Conservation (phyloP, 2,888 invertebrate genomes). For the Caradrina clavipalpis region DNA sequence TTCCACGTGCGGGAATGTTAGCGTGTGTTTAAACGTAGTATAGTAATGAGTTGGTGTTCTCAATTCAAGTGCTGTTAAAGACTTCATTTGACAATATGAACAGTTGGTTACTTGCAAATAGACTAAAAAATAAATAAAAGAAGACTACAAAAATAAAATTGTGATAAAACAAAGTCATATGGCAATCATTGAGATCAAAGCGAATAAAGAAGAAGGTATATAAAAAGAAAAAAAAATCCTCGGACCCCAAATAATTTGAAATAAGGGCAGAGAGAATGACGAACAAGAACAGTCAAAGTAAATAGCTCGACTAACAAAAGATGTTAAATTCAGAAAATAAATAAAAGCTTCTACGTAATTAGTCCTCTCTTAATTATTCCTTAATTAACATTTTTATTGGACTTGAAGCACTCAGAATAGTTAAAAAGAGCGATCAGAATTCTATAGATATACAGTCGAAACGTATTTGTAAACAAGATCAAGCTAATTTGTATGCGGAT, state of each 20-base stretch:
- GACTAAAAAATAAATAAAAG: no score
- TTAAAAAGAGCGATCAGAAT: slow-evolving; percentile 41
- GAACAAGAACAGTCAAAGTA: slow-evolving; percentile 18
- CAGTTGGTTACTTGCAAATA: not conserved
- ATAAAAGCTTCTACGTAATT: slow-evolving; percentile 37
- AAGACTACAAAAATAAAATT: not conserved
- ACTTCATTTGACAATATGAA: not conserved
- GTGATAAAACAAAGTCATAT: not conserved
- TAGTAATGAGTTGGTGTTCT: not conserved
- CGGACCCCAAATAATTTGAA: not conserved
- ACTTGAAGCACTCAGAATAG: slow-evolving; percentile 25
- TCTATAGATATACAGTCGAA: slow-evolving; percentile 35
- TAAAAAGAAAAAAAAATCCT: not conserved
- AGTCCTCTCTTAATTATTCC: slow-evolving; percentile 27
- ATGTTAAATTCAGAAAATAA: slow-evolving; percentile 26
- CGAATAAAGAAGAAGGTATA: not conserved
- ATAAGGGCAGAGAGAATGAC: not conserved
- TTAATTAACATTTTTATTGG: slow-evolving; percentile 51
- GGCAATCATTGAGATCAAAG: not conserved
- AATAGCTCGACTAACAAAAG: slow-evolving; percentile 18
- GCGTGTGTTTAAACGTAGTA: slow-evolving; percentile 12
- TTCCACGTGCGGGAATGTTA: slow-evolving; percentile 53
- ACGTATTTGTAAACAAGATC: slow-evolving; percentile 47
- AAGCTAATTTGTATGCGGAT: slow-evolving; percentile 55
- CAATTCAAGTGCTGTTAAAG: not conserved